phyloP scores from a whole-genome alignment of 2,888 invertebrate genomes.

The Chydorus sphaericus region DNA sequence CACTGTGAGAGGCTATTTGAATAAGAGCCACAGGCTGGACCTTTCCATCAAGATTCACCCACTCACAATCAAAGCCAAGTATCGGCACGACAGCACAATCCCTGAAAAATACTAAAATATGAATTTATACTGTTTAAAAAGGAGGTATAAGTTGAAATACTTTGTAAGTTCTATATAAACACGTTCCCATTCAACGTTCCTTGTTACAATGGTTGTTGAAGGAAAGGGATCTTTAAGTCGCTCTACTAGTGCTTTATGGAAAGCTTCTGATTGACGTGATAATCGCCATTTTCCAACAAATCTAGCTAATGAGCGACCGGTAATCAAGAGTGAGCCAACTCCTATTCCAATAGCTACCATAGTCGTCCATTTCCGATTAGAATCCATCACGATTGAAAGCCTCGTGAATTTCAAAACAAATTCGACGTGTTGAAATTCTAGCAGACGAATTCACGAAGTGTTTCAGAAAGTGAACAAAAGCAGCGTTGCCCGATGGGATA shows the following conservation, averaged over 20 bases:
- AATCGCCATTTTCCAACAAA: neutral
- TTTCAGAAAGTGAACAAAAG: too few species aligned
- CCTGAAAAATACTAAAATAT: conserved; percentile 1
- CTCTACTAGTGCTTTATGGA: neutral
- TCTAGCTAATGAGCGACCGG: neutral
- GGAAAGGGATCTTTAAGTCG: neutral
- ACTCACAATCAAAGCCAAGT: conserved; percentile 68
- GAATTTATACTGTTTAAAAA: neutral
- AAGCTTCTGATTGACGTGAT: neutral
- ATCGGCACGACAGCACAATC: conserved; percentile 26
- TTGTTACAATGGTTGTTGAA: neutral
- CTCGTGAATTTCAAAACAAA: too few species aligned
- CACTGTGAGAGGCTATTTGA: conserved; percentile 53
- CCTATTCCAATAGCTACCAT: neutral
- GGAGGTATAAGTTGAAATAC: neutral
- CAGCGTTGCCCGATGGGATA: too few species aligned
- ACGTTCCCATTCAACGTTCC: neutral
- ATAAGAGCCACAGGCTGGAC: conserved; percentile 49
- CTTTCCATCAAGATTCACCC: conserved; percentile 44
- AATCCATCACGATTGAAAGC: neutral
- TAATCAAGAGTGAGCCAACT: neutral
- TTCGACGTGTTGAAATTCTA: too few species aligned
- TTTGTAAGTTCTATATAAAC: neutral
- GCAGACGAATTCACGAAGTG: too few species aligned
- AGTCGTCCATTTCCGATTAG: neutral